phyloP scores from a whole-genome alignment of 2,113 vertebrate genomes.

The Acanthisitta chloris region DNA sequence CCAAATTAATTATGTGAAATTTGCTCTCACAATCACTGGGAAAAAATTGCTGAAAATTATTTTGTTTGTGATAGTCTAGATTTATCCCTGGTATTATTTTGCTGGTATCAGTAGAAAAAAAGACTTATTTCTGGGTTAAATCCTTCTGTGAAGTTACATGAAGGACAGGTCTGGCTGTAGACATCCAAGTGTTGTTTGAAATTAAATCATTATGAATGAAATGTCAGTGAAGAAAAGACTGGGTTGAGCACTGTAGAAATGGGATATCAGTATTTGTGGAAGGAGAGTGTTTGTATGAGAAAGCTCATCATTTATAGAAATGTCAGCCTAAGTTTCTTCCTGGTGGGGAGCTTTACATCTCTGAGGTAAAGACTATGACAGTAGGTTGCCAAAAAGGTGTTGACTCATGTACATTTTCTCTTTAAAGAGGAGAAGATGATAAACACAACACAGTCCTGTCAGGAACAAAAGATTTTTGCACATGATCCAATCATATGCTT shows the following conservation, averaged over 20 bases:
- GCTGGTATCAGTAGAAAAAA: background rate
- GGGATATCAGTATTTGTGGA: background rate
- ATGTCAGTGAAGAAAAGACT: background rate
- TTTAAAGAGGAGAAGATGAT: background rate
- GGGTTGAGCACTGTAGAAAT: background rate
- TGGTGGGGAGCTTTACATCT: background rate
- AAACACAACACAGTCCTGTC: background rate
- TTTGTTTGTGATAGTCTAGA: background rate
- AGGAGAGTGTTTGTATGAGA: background rate
- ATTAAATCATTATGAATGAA: background rate
- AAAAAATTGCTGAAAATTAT: background rate
- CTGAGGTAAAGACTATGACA: background rate
- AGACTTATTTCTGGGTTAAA: background rate
- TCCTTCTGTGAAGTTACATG: background rate
- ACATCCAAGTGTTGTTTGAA: background rate
- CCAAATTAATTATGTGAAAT: background rate
- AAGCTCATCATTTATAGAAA: background rate
- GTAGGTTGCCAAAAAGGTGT: background rate
- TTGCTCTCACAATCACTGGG: fast-evolving
- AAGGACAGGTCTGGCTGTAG: background rate
- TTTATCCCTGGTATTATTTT: background rate
- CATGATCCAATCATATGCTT: background rate
- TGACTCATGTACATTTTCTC: background rate
- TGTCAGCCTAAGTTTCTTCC: background rate
- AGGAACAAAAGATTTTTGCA: background rate